Percentiles rank a stretch among this genome's conserved stretches.
Conservation (phyloP, 2,888 invertebrate genomes). For the Danaus chrysippus region DNA sequence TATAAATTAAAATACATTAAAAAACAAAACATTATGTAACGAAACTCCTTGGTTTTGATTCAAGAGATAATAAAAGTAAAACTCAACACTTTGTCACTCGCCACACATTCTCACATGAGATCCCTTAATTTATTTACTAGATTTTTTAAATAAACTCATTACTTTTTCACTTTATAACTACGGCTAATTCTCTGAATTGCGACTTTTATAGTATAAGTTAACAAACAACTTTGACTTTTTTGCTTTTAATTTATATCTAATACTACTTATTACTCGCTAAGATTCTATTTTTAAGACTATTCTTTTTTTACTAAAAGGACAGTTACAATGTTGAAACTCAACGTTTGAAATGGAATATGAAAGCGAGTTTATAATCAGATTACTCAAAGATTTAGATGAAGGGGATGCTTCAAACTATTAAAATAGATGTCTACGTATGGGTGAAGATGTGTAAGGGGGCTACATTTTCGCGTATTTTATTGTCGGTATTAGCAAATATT, state of each 20-base stretch:
- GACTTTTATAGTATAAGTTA: conserved; percentile 74
- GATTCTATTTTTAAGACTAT: conserved; percentile 60
- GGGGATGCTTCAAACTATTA: conserved; percentile 13
- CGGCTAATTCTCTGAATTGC: conserved; percentile 77
- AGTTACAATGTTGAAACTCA: conserved; percentile 41
- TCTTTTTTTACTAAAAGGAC: conserved; percentile 55
- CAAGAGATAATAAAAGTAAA: not conserved
- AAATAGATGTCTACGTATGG: conserved; percentile 33
- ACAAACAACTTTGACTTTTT: conserved; percentile 73
- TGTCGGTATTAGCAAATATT: conserved; percentile 53
- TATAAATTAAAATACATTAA: conserved; percentile 45
- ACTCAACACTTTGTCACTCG: conserved; percentile 51
- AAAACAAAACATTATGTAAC: conserved; percentile 42
- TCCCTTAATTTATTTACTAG: conserved; percentile 51
- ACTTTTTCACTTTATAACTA: conserved; percentile 59
- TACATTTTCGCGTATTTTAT: conserved; percentile 43
- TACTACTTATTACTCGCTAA: conserved; percentile 63
- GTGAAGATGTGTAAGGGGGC: conserved; percentile 28
- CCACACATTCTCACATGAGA: conserved; percentile 31
- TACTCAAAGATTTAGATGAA: conserved; percentile 18
- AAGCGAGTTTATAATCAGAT: conserved; percentile 26
- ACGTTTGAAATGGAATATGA: conserved; percentile 38
- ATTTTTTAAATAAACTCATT: conserved; percentile 61
- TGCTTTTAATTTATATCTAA: conserved; percentile 52
- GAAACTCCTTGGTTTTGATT: conserved; percentile 23